Evolutionary conservation across 2,888 invertebrate genomes (phyloP).

Genomic region (Leucoptera coffeella): DNA sequence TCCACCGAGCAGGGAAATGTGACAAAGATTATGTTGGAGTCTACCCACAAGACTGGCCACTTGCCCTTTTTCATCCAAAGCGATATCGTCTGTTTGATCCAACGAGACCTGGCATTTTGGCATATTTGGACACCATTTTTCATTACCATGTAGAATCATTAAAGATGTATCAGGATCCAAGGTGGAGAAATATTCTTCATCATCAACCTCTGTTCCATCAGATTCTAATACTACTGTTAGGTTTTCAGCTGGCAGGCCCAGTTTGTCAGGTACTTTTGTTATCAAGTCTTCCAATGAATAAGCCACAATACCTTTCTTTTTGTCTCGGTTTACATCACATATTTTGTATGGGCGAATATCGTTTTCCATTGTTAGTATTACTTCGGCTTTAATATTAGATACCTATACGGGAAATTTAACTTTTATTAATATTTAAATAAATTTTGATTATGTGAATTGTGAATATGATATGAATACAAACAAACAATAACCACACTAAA

Average conservation of each 20-base stretch:
- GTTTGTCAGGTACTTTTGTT: constrained; percentile 67
- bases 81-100: constrained; percentile 53
- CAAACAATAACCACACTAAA: no score
- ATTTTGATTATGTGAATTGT: no score
- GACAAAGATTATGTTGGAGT: constrained; percentile 74
- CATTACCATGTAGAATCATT: constrained; percentile 71
- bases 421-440: no score
- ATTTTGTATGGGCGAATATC: constrained; percentile 69
- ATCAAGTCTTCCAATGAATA: constrained; percentile 72
- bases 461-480: no score
- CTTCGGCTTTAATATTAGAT: no score
- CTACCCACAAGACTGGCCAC: constrained; percentile 72
- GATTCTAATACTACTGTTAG: constrained; percentile 82
- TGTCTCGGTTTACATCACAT: constrained; percentile 71
- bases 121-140: constrained; percentile 67
- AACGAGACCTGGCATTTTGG: constrained; percentile 58
- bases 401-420: no score
- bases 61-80: constrained; percentile 48
- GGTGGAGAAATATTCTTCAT: constrained; percentile 91
- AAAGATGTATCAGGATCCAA: constrained; percentile 81
- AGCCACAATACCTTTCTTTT: constrained; percentile 78
- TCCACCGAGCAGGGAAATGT: constrained; percentile 77
- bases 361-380: constrained; percentile 59
- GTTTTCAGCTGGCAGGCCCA: constrained; percentile 57
- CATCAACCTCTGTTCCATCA: constrained; percentile 93